These are phyloP conservation scores for Teleopsis dalmanni DNA, from an alignment of 1,140 invertebrate species.

Conservation along the genomic window DNA sequence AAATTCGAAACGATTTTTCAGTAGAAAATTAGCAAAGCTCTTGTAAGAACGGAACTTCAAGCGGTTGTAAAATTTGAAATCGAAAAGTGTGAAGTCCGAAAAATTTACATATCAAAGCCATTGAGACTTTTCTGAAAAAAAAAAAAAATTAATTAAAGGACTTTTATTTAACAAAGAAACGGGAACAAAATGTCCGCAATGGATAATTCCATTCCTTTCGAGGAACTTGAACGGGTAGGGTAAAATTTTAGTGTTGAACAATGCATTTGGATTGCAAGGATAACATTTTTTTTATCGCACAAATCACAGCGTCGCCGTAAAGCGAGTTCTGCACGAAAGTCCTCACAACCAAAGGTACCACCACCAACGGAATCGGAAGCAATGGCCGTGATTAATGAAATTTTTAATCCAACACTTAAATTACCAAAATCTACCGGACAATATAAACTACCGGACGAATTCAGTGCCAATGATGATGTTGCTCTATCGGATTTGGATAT, in stretches of 20 bases:
- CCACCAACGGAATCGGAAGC: conserved; percentile 27
- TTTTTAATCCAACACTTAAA: conserved; percentile 44
- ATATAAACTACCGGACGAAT: conserved; percentile 50
- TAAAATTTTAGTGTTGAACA: background rate
- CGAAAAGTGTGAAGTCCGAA: background rate
- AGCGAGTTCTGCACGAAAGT: conserved; percentile 21
- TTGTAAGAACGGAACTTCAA: conserved; percentile 21
- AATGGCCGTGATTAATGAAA: conserved; percentile 45
- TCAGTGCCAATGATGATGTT: conserved; percentile 43
- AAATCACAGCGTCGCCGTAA: conserved; percentile 11
- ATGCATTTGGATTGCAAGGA: background rate
- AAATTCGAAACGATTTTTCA: conserved; percentile 29
- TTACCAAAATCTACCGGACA: conserved; percentile 40
- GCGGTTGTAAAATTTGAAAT: background rate
- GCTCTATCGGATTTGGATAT: conserved; percentile 50
- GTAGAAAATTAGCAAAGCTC: conserved; percentile 33
- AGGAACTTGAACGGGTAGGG: conserved; percentile 38
- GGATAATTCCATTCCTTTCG: conserved; percentile 34
- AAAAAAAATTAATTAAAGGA: background rate
- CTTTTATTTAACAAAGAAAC: background rate
- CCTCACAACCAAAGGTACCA: conserved; percentile 20
- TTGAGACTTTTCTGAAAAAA: too few relatives aligned
- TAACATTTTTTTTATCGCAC: background rate
- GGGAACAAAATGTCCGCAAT: conserved; percentile 31
- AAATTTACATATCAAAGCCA: too few relatives aligned